phyloP scores from a whole-genome alignment of 1,140 invertebrate genomes.

The Hyphantria cunea region DNA sequence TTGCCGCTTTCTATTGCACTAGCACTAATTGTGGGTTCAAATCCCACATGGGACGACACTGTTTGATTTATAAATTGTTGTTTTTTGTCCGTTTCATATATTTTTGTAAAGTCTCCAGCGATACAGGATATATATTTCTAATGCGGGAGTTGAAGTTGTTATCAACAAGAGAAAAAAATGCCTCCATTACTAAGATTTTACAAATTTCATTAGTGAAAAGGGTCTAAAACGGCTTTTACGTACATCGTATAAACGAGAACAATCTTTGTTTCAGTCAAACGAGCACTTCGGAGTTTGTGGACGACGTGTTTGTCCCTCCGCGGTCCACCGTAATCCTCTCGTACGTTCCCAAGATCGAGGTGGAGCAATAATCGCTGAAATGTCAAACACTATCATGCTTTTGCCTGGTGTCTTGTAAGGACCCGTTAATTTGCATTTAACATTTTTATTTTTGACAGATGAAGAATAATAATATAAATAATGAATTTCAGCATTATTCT shows the following conservation, averaged over 20 bases:
- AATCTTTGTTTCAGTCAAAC: conserved; percentile 54
- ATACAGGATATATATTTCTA: no score
- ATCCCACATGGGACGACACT: no score
- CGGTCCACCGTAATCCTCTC: conserved; percentile 54
- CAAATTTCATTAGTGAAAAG: no score
- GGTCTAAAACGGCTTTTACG: background rate
- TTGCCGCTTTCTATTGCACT: no score
- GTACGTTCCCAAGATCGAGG: conserved; percentile 49
- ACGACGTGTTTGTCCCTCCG: conserved; percentile 51
- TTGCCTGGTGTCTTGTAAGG: conserved; percentile 18
- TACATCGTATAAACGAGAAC: no score
- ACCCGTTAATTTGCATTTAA: conserved; percentile 38
- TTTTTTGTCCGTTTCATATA: no score
- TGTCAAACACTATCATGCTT: background rate
- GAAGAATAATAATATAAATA: conserved; percentile 22
- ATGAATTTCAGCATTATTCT: conserved; percentile 32
- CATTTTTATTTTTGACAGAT: conserved; percentile 26
- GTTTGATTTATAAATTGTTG: no score
- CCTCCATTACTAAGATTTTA: no score
- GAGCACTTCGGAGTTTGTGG: conserved; percentile 39
- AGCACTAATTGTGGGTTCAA: no score
- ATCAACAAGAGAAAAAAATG: no score
- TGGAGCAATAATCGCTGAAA: conserved; percentile 38
- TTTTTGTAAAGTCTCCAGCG: no score
- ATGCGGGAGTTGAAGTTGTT: no score